These are phyloP conservation scores for Hyles euphorbiae DNA, from an alignment of 1,140 invertebrate species.

Conservation along the genomic window DNA sequence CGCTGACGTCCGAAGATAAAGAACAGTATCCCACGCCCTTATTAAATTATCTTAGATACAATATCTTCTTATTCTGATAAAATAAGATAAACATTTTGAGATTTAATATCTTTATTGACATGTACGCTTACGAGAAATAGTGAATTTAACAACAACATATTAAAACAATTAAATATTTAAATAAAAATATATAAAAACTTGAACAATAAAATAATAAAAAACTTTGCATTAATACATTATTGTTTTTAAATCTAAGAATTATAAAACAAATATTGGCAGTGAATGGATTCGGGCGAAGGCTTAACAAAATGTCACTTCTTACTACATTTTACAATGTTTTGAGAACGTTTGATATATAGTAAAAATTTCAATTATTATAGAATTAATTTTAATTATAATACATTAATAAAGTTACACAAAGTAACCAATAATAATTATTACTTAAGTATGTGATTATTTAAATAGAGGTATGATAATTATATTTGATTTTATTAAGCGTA, in stretches of 20 bases:
- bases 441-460: slow-evolving; percentile 1
- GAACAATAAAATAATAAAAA: too few relatives aligned
- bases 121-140: too few relatives aligned
- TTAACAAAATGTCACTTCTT: slow-evolving; percentile 27
- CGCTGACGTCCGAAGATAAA: slow-evolving; percentile 1
- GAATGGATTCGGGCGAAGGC: slow-evolving; percentile 7
- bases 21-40: too few relatives aligned
- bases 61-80: too few relatives aligned
- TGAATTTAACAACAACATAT: too few relatives aligned
- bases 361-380: slow-evolving; percentile 9
- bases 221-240: too few relatives aligned
- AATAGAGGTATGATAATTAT: slow-evolving; percentile 7
- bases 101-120: too few relatives aligned
- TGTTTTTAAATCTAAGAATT: too few relatives aligned
- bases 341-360: slow-evolving; percentile 30
- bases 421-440: slow-evolving; percentile 12
- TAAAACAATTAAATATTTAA: too few relatives aligned
- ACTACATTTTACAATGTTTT: slow-evolving; percentile 36
- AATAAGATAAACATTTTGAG: too few relatives aligned
- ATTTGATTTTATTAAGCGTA: background rate
- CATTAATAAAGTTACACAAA: slow-evolving; percentile 28
- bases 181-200: too few relatives aligned
- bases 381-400: slow-evolving; percentile 14
- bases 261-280: background rate
- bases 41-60: too few relatives aligned